These are phyloP conservation scores for Acromyrmex heyeri DNA, from an alignment of 1,140 invertebrate genomes.

Conservation along the genomic window DNA sequence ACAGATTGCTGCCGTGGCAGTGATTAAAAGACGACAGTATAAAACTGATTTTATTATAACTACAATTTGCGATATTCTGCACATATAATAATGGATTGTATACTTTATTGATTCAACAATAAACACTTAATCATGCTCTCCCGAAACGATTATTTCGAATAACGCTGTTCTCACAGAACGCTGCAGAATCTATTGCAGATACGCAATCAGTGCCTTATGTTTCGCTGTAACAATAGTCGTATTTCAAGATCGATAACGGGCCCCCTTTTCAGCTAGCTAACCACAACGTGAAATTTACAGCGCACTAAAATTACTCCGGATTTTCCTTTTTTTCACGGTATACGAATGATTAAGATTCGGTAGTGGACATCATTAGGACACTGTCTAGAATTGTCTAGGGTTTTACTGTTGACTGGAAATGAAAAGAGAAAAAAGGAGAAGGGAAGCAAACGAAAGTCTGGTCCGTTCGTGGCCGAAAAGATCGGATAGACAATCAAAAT, in stretches of 20 bases:
- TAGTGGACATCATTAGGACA: slow-evolving; percentile 25
- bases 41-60: slow-evolving; percentile 14
- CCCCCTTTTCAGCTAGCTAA: not conserved
- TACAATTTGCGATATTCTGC: not conserved
- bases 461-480: slow-evolving; percentile 6
- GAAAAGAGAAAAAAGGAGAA: not conserved
- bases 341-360: slow-evolving; percentile 7
- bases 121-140: slow-evolving; percentile 22
- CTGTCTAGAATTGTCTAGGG: not conserved
- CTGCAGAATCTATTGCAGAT: slow-evolving; percentile 32
- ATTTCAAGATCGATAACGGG: slow-evolving; percentile 9
- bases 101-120: not conserved
- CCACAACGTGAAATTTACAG: slow-evolving; percentile 1
- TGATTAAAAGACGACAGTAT: not conserved
- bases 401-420: too few relatives aligned
- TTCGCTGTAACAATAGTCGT: slow-evolving; percentile 29
- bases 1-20: not conserved
- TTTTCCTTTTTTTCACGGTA: not conserved
- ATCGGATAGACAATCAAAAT: slow-evolving; percentile 4
- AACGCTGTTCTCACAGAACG: not conserved
- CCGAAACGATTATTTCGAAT: not conserved
- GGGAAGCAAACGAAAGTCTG: slow-evolving; percentile 9
- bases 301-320: slow-evolving; percentile 12
- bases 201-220: slow-evolving; percentile 37
- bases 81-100: not conserved